phyloP scores from a whole-genome alignment of 2,888 invertebrate genomes.

The Camponotus fellah region DNA sequence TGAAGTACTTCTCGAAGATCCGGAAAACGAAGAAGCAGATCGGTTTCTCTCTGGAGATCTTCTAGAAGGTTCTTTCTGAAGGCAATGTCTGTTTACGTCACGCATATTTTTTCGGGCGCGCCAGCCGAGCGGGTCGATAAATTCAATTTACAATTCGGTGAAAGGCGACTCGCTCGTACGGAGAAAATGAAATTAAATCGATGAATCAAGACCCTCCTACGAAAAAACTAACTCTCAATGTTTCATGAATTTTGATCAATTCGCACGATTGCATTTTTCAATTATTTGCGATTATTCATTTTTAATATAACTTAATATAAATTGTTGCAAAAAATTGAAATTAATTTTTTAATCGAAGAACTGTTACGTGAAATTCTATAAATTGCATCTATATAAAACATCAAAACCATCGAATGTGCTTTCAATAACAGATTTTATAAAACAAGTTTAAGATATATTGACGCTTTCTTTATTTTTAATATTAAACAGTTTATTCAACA shows the following conservation, averaged over 20 bases:
- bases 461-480: background rate
- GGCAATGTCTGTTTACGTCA: constrained; percentile 35
- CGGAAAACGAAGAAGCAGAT: constrained; percentile 3
- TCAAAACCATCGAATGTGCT: background rate
- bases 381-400: background rate
- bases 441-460: background rate
- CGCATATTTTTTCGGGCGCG: constrained; percentile 27
- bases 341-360: background rate
- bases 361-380: background rate
- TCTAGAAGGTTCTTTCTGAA: background rate
- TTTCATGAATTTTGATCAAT: constrained; percentile 3
- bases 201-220: background rate
- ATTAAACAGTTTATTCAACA: background rate
- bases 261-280: constrained; percentile 17
- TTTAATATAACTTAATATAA: background rate
- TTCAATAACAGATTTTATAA: background rate
- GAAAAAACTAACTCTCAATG: background rate
- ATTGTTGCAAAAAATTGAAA: constrained; percentile 1
- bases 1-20: constrained; percentile 20
- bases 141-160: constrained; percentile 39
- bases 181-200: constrained; percentile 43
- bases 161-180: constrained; percentile 27
- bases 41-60: constrained; percentile 5
- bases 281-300: constrained; percentile 24
- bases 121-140: constrained; percentile 12